These are phyloP conservation scores for Ochotona curzoniae DNA, from an alignment of 2,113 vertebrate species.

Conservation along the genomic window DNA sequence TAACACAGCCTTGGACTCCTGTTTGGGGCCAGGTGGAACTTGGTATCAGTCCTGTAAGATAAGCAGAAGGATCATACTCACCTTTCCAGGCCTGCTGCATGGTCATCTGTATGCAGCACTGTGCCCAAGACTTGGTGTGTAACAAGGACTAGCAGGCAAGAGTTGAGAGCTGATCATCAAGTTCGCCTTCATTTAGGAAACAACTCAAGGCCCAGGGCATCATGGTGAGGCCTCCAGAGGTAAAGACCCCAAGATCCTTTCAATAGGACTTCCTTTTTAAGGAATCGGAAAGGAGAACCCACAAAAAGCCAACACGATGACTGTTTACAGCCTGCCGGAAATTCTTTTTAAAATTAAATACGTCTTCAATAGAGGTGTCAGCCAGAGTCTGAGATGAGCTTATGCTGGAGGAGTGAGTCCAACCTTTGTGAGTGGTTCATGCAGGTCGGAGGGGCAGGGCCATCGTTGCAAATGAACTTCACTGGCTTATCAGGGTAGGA, in stretches of 20 bases:
- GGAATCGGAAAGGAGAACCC: constrained; percentile 46
- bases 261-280: not conserved
- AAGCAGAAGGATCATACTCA: not conserved
- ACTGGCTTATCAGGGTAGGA: not conserved
- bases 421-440: not conserved
- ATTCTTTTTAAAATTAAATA: constrained; percentile 57
- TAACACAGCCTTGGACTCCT: not conserved
- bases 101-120: not conserved
- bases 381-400: not conserved
- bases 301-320: constrained; percentile 61
- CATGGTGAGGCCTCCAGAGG: not conserved
- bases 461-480: rapidly evolving
- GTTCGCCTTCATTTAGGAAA: not conserved
- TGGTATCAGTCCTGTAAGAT: not conserved
- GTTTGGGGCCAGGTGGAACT: not conserved
- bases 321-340: constrained; percentile 63
- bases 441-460: not conserved
- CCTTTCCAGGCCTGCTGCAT: not conserved
- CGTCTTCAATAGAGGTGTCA: not conserved
- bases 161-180: not conserved
- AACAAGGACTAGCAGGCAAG: not conserved
- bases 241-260: not conserved
- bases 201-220: not conserved
- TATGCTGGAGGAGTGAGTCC: not conserved
- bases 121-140: not conserved